phyloP scores from a whole-genome alignment of 2,113 vertebrate genomes.

The Microcebus murinus region DNA sequence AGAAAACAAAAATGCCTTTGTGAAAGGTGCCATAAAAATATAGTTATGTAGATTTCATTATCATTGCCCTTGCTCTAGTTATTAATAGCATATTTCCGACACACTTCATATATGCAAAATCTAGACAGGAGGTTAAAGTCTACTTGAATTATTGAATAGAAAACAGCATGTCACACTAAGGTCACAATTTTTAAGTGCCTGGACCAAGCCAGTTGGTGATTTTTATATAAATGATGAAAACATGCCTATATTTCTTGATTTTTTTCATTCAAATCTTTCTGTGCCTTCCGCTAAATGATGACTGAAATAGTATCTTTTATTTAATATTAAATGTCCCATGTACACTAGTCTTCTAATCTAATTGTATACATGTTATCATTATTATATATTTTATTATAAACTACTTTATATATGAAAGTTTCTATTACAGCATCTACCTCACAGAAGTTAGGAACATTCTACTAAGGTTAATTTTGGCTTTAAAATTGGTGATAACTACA shows the following conservation, averaged over 20 bases:
- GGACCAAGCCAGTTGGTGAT: background rate
- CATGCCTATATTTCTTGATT: background rate
- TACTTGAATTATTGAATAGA: conserved; percentile 54
- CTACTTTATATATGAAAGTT: background rate
- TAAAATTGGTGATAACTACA: background rate
- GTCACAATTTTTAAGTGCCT: conserved; percentile 37
- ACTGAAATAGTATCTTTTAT: background rate
- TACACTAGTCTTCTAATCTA: background rate
- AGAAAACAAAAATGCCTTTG: conserved; percentile 68
- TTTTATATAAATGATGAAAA: conserved; percentile 50
- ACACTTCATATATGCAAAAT: conserved; percentile 26
- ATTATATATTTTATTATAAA: background rate
- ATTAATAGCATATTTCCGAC: conserved; percentile 58
- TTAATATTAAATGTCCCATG: background rate
- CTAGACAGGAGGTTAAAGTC: conserved; percentile 41
- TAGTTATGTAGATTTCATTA: conserved; percentile 46
- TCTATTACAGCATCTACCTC: background rate
- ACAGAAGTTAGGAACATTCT: background rate
- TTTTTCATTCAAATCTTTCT: conserved; percentile 9
- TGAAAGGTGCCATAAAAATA: conserved; percentile 50
- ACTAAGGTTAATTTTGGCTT: background rate
- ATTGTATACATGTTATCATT: background rate
- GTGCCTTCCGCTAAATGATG: background rate
- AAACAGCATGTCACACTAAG: conserved; percentile 33
- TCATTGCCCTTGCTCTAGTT: background rate